Conservation (phyloP, 2,888 invertebrate genomes). For the Sarcophaga subvicina region DNA sequence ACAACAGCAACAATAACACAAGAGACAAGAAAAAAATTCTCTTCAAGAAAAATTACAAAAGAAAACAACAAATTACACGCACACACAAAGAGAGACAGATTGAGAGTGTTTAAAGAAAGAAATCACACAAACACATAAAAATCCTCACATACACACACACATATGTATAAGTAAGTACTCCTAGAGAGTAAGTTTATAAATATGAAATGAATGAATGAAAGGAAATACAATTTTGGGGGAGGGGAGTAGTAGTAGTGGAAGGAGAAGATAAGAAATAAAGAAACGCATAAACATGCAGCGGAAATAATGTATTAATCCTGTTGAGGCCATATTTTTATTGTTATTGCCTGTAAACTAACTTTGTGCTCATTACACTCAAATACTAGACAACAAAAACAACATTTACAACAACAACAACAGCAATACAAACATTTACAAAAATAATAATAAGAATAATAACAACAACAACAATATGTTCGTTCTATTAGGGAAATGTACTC, state of each 20-base stretch:
- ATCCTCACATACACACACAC: no score
- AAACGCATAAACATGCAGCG: conserved; percentile 66
- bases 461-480: background rate
- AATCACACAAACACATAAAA: no score
- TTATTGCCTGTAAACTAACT: conserved; percentile 73
- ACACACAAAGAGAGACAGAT: background rate
- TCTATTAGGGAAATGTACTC: background rate
- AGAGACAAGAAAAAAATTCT: background rate
- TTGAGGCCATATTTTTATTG: conserved; percentile 81
- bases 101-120: no score
- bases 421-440: background rate
- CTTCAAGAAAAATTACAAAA: background rate
- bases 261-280: conserved; percentile 24
- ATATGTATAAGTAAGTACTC: no score
- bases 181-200: no score
- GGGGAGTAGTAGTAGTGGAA: background rate
- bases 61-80: conserved; percentile 30
- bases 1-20: conserved; percentile 23
- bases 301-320: conserved; percentile 81
- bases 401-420: background rate
- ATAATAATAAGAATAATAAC: background rate
- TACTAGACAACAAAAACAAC: conserved; percentile 17
- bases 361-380: conserved; percentile 50
- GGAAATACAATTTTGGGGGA: no score
- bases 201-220: no score